Evolutionary conservation across 2,797 vertebrate species (phyloP).

Genomic region (Myotis myotis): DNA sequence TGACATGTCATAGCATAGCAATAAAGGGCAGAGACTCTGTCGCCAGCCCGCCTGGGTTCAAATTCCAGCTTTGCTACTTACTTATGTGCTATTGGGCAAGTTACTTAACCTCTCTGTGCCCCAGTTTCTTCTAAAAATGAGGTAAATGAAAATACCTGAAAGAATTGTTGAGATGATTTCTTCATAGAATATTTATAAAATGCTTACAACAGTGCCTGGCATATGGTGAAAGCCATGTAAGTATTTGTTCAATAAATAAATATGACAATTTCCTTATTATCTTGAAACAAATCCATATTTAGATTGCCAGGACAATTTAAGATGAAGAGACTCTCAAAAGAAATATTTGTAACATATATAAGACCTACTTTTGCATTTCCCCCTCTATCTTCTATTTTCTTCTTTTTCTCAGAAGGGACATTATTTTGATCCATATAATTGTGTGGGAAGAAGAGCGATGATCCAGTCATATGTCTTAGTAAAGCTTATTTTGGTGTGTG

Average conservation of each 20-base stretch:
- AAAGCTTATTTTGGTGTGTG: not conserved
- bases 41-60: not conserved
- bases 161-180: not conserved
- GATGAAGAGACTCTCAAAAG: not conserved
- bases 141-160: not conserved
- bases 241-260: not conserved
- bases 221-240: not conserved
- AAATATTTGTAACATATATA: not conserved
- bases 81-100: not conserved
- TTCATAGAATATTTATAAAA: not conserved
- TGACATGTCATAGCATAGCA: too few species aligned
- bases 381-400: not conserved
- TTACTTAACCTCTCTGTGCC: not conserved
- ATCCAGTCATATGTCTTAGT: not conserved
- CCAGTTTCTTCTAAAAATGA: not conserved
- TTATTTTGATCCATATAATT: not conserved
- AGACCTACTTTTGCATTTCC: not conserved
- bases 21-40: not conserved
- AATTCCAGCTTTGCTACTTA: not conserved
- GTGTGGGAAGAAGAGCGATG: not conserved
- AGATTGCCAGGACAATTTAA: not conserved
- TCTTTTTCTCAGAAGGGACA: not conserved
- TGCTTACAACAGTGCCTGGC: not conserved
- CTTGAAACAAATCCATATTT: conserved; percentile 16
- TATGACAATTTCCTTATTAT: not conserved